Conservation (phyloP, 2,113 vertebrate species). For the Oreochromis tanganicae region DNA sequence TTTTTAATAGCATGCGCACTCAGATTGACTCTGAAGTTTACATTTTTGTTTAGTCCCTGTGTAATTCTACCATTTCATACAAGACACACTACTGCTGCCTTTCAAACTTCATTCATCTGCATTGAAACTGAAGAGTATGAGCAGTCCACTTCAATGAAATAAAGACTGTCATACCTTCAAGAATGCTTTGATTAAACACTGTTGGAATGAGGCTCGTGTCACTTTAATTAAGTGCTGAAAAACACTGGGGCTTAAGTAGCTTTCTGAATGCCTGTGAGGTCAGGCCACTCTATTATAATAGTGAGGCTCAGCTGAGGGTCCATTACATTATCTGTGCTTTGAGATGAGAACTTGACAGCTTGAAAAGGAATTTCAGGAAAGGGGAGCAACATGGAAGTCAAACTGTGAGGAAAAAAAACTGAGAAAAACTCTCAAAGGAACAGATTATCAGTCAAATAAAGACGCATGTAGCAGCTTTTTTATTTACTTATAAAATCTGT, state of each 20-base stretch:
- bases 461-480: neutral
- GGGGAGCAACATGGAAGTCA: neutral
- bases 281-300: slow-evolving; percentile 23
- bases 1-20: neutral
- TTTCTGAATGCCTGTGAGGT: slow-evolving; percentile 28
- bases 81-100: neutral
- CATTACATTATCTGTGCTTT: slow-evolving; percentile 39
- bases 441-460: neutral
- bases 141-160: neutral
- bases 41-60: neutral
- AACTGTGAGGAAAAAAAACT: neutral
- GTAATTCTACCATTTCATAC: neutral
- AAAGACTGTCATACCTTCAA: slow-evolving; percentile 17
- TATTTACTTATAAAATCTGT: slow-evolving; percentile 2
- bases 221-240: slow-evolving; percentile 49
- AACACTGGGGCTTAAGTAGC: slow-evolving; percentile 19
- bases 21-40: neutral
- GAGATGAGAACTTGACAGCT: slow-evolving; percentile 21
- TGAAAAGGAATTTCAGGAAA: neutral
- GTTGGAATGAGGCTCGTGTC: neutral
- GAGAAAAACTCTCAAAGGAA: neutral
- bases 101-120: neutral
- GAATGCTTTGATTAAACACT: slow-evolving; percentile 37
- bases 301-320: slow-evolving; percentile 8
- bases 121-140: neutral